Conservation (phyloP, 2,888 invertebrate species). For the Lepidochrysops patricia region DNA sequence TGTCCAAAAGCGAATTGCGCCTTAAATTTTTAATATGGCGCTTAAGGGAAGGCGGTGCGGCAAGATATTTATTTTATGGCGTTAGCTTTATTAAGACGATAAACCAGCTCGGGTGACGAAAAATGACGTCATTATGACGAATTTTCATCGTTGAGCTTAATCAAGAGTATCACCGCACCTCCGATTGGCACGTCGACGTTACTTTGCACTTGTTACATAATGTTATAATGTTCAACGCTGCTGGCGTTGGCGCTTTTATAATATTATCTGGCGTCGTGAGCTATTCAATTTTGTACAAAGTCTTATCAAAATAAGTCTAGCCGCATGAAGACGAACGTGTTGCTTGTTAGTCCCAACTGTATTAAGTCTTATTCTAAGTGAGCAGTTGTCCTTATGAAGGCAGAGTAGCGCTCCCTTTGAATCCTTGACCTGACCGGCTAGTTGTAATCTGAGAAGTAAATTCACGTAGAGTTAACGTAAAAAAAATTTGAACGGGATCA, state of each 20-base stretch:
- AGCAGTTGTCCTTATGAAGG: neutral
- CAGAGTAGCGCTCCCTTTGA: neutral
- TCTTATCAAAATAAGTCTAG: too few relatives aligned
- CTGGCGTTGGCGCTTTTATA: too few relatives aligned
- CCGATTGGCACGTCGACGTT: neutral
- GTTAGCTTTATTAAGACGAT: slow-evolving; percentile 51
- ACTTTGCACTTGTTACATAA: neutral
- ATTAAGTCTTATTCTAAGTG: too few relatives aligned
- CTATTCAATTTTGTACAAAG: too few relatives aligned
- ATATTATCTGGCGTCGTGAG: too few relatives aligned
- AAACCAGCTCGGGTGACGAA: slow-evolving; percentile 47
- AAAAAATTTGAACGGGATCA: too few relatives aligned
- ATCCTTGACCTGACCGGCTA: neutral
- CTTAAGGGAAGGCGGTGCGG: slow-evolving; percentile 13
- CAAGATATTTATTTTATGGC: slow-evolving; percentile 48
- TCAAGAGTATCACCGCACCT: slow-evolving; percentile 13
- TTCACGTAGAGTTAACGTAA: neutral
- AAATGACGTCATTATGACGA: slow-evolving; percentile 54
- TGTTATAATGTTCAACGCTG: too few relatives aligned
- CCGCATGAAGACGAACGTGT: too few relatives aligned
- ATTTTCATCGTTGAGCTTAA: slow-evolving; percentile 33
- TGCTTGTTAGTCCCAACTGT: too few relatives aligned
- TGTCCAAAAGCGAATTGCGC: neutral
- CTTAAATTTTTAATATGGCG: slow-evolving; percentile 10
- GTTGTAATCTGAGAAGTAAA: slow-evolving; percentile 3